phyloP scores from a whole-genome alignment of 1,140 invertebrate species.

The Berghia stephanieae region DNA sequence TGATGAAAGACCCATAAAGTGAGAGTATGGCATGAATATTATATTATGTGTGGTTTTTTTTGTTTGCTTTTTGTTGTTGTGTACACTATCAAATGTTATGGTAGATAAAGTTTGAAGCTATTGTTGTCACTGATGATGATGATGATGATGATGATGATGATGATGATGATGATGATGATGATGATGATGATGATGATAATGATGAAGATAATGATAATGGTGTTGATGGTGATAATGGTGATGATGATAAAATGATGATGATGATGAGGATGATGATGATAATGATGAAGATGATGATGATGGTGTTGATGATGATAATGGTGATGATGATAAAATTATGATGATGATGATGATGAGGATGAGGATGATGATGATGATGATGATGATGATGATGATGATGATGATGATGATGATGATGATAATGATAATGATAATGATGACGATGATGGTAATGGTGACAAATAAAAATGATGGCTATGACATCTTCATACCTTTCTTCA shows the following conservation, averaged over 20 bases:
- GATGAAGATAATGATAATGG: too few species aligned
- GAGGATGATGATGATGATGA: too few species aligned
- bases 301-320: too few species aligned
- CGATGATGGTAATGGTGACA: background rate
- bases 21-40: background rate
- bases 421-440: background rate
- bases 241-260: background rate
- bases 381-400: background rate
- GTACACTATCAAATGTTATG: background rate
- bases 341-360: too few species aligned
- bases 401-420: background rate
- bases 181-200: background rate
- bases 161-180: too few species aligned
- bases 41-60: background rate
- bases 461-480: too few species aligned
- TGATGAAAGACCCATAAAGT: background rate
- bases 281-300: too few species aligned
- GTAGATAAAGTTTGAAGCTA: background rate
- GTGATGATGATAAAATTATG: too few species aligned
- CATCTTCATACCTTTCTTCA: conserved; percentile 80
- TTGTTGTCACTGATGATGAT: background rate
- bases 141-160: background rate
- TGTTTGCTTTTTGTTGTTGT: too few species aligned
- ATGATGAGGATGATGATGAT: too few species aligned
- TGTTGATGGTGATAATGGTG: background rate